Evolutionary conservation across 2,888 invertebrate genomes (phyloP).

Genomic region (Limnephilus rhombicus): DNA sequence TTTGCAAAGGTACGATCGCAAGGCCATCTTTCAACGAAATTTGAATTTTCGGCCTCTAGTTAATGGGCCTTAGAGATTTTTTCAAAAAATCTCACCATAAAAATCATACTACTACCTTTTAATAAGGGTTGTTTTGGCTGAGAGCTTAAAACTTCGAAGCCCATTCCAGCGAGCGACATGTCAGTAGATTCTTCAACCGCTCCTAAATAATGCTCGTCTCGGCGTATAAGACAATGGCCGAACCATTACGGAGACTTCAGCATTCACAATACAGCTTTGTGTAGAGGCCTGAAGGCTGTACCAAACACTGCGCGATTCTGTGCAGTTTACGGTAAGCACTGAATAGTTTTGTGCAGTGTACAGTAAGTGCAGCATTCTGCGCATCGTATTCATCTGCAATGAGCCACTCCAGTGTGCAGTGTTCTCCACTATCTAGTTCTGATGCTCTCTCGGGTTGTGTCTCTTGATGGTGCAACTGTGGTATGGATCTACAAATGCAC

Average conservation of each 20-base stretch:
- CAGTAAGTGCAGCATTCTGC: not conserved
- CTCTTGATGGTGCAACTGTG: not conserved
- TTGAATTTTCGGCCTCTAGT: no score
- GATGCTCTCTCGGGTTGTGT: not conserved
- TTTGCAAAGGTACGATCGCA: no score
- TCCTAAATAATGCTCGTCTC: not conserved
- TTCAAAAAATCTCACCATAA: no score
- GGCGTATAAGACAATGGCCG: conserved; percentile 9
- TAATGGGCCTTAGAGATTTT: no score
- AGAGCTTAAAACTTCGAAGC: not conserved
- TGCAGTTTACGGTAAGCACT: not conserved
- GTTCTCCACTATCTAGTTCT: not conserved
- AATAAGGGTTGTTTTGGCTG: not conserved
- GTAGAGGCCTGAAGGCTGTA: not conserved
- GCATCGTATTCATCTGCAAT: conserved; percentile 2
- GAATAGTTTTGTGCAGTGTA: not conserved
- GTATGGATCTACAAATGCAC: not conserved
- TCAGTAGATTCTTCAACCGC: not conserved
- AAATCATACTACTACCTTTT: not conserved
- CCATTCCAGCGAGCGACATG: not conserved
- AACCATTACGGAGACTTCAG: not conserved
- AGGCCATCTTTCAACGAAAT: no score
- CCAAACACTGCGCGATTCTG: not conserved
- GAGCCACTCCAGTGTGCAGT: not conserved
- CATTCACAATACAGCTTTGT: conserved; percentile 15